These are phyloP conservation scores for Leucosticte australis DNA, from an alignment of 2,113 vertebrate species.

Conservation along the genomic window DNA sequence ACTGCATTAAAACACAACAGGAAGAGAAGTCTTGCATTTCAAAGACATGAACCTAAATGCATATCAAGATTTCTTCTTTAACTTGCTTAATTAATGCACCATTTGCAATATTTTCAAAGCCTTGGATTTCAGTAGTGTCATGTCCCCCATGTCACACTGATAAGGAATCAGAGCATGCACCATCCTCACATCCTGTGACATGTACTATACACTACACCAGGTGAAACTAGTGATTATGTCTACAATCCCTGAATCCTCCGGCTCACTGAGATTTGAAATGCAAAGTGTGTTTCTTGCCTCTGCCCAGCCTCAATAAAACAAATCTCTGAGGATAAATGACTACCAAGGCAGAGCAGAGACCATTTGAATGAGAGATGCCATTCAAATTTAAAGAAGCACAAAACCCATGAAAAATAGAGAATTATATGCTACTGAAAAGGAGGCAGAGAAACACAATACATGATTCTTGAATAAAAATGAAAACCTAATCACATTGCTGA, in stretches of 20 bases:
- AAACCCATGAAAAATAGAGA: neutral
- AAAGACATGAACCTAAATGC: neutral
- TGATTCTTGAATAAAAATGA: constrained; percentile 40
- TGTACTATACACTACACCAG: neutral
- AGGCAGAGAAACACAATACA: neutral
- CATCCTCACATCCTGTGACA: too few species aligned
- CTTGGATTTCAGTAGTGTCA: neutral
- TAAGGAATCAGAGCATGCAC: neutral
- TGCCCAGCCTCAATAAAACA: neutral
- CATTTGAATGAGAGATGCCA: neutral
- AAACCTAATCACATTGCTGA: neutral
- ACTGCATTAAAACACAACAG: neutral
- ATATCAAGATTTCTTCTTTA: neutral
- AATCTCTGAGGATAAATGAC: constrained; percentile 17
- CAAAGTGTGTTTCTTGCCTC: neutral
- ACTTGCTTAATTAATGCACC: neutral
- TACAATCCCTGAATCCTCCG: neutral
- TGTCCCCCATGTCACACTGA: neutral
- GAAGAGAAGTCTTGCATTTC: neutral
- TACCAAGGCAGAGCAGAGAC: neutral
- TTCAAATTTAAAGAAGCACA: neutral
- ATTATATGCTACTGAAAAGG: neutral
- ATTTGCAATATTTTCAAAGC: neutral
- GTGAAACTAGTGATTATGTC: neutral
- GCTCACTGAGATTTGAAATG: neutral